Evolutionary conservation across 2,797 vertebrate genomes (phyloP), one percentile per base, ranked within the genome.

Genomic region (Bufotes viridis): DNA sequence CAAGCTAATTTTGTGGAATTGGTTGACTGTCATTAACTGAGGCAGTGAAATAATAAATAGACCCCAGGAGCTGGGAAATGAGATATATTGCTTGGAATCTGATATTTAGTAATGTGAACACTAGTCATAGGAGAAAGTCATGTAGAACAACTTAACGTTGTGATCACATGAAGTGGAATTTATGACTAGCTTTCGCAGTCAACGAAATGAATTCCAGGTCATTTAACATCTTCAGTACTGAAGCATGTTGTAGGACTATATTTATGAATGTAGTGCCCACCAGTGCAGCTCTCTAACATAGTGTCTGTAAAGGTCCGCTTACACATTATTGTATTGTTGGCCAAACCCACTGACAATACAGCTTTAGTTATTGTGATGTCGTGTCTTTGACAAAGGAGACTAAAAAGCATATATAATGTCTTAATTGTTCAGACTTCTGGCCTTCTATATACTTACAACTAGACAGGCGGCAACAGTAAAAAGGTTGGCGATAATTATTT

Each of bases 21-120:
- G 82, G 76, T 75, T 88, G 82, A 61, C 53, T 75, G 69, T 65
- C 67, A 88, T 88, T 88, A 85, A 57, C 87, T 53, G 42, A 81
- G 82, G 65, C 82, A 75, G 55, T 14, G n/a, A 81, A 81, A 88
- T 85, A 84, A 88, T 72, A 84, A 88, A 79, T 82, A 87, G 72
- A 82, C 86, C 80, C n/a, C 72, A 69, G 81, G 72, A 83, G 51
- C 26, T 83, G 49, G 81, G 70, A 87, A 87, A 87, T 83, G 3
- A 87, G 57, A 82, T 65, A 67, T 86, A 81, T 86, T 67, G n/a
- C 79, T 63, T 53, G 24, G 79, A 57, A 61, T 70, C 22, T 53
- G 34, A 75, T 75, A 63, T 63, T 82, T 49, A 49, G 79, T 82
- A 75, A 75, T 69, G 58, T 76, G 86, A 87, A 51, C 20, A 26